Evolutionary conservation across 2,888 invertebrate species (phyloP).

Genomic region (Parasteatoda lunata): DNA sequence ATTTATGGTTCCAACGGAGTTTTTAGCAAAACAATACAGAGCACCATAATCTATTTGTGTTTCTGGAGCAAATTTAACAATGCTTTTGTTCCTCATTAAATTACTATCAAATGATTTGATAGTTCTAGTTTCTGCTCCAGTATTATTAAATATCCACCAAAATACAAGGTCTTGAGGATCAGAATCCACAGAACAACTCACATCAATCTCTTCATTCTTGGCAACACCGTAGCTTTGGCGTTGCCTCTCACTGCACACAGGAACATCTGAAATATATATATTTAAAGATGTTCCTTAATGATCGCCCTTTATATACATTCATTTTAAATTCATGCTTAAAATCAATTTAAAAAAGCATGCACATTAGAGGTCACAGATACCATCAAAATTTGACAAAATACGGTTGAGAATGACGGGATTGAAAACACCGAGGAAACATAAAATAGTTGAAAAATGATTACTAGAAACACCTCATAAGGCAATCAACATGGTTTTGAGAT

Average conservation of each 20-base stretch:
- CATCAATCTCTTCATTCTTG: constrained; percentile 66
- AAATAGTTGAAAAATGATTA: too few relatives aligned
- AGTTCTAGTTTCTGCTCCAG: constrained; percentile 72
- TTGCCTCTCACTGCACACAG: constrained; percentile 84
- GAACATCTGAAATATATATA: constrained; percentile 79
- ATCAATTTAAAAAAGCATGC: too few relatives aligned
- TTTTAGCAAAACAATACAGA: constrained; percentile 71
- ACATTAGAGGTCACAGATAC: too few relatives aligned
- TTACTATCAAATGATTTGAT: constrained; percentile 6
- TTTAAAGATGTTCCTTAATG: too few relatives aligned
- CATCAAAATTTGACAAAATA: too few relatives aligned
- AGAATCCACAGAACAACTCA: constrained; percentile 70
- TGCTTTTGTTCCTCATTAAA: constrained; percentile 19
- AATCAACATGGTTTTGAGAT: too few relatives aligned
- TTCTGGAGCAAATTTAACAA: constrained; percentile 70
- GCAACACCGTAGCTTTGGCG: constrained; percentile 69
- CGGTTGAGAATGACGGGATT: too few relatives aligned
- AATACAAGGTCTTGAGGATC: constrained; percentile 79
- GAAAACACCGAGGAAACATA: too few relatives aligned
- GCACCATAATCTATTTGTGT: constrained; percentile 71
- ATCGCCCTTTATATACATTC: too few relatives aligned
- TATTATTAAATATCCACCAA: constrained; percentile 95
- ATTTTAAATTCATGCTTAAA: too few relatives aligned
- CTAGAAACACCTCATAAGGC: too few relatives aligned
- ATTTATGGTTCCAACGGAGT: constrained; percentile 70